Evolutionary conservation across 2,797 vertebrate genomes (phyloP).

Genomic region (Borostomias antarcticus): DNA sequence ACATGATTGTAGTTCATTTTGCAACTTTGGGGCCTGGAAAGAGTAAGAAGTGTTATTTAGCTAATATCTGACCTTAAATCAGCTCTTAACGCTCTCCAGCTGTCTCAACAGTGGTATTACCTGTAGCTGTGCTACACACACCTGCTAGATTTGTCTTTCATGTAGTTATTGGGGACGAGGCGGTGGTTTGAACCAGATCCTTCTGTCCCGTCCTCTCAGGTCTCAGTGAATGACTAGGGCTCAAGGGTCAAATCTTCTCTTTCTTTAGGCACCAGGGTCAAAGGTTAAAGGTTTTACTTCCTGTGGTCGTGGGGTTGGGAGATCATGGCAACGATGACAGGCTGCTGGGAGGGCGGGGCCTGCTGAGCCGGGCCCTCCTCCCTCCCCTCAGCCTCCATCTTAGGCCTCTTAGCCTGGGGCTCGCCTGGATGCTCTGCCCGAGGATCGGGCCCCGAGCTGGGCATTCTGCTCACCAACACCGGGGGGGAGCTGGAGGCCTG

Average conservation of each 20-base stretch:
- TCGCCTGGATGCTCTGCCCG: slow-evolving; percentile 70
- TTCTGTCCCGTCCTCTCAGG: slow-evolving; percentile 52
- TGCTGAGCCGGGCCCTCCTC: slow-evolving; percentile 49
- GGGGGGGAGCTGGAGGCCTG: slow-evolving; percentile 96
- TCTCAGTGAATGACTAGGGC: background rate
- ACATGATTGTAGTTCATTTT: no score
- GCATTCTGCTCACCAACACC: slow-evolving; percentile 84
- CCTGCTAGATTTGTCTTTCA: no score
- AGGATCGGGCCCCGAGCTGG: slow-evolving; percentile 73
- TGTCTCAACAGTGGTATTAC: no score
- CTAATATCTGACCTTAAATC: no score
- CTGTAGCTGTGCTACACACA: no score
- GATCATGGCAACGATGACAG: slow-evolving; percentile 78
- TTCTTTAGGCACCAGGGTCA: slow-evolving; percentile 48
- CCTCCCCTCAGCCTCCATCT: slow-evolving; percentile 87
- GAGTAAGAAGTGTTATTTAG: no score
- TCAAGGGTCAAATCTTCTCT: slow-evolving; percentile 39
- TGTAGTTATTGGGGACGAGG: no score
- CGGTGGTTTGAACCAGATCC: no score
- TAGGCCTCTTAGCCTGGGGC: slow-evolving; percentile 86
- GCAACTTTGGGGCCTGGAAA: no score
- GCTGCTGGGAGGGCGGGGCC: slow-evolving; percentile 69
- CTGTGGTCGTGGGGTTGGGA: slow-evolving; percentile 65
- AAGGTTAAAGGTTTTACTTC: background rate
- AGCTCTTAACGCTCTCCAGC: no score